Percentiles rank a stretch among this genome's conserved stretches.
Evolutionary conservation across 2,113 vertebrate species (phyloP).

Genomic region (Scalopus aquaticus): DNA sequence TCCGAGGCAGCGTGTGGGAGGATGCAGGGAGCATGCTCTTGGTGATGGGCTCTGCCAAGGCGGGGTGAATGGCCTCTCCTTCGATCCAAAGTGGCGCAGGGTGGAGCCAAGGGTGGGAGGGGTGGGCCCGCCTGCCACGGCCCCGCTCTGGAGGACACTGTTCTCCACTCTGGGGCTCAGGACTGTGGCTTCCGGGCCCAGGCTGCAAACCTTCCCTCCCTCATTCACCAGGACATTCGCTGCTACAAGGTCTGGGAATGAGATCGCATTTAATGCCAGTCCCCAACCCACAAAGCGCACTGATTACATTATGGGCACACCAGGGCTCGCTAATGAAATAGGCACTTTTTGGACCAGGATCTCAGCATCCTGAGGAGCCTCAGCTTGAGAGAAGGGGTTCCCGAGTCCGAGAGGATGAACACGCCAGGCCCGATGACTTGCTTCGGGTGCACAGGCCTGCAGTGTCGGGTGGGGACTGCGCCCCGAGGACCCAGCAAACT

Average conservation of each 20-base stretch:
- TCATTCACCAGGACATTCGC: neutral
- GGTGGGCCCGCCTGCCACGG: neutral
- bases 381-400: neutral
- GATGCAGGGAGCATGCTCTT: neutral
- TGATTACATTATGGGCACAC: neutral
- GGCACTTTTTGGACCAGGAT: neutral
- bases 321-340: neutral
- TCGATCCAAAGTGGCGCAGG: neutral
- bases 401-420: neutral
- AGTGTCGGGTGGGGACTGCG: neutral
- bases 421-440: no score
- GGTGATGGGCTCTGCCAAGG: neutral
- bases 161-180: neutral
- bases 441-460: rapidly evolving
- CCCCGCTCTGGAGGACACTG: neutral
- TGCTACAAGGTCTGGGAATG: neutral
- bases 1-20: no score
- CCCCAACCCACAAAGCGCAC: neutral
- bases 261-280: neutral
- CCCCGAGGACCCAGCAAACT: neutral
- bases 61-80: neutral
- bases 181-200: neutral
- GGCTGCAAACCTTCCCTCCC: no score
- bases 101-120: neutral
- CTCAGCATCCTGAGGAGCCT: neutral